Base-by-base conservation (phyloP, 2,888 invertebrate genomes). In the Clivina fossor region DNA sequence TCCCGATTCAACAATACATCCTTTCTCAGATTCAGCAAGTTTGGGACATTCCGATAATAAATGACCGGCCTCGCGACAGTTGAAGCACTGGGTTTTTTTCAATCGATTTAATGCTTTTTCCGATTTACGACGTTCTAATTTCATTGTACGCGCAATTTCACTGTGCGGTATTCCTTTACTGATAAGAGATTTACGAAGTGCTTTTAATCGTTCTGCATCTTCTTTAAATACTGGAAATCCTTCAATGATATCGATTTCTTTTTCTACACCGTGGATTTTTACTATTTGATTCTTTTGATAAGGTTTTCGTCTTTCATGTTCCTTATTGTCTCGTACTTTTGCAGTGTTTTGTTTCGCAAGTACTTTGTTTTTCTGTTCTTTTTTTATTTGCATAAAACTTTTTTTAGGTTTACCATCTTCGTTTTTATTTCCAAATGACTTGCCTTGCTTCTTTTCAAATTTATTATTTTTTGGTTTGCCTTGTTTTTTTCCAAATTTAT, bases 1-100 rank as follows among this genome's bases (percentile, higher is more conserved):
- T 3, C 76, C 78, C 0, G 74, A 69, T 7, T 65, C 62, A 54
- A 77, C 59, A 2, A 74, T 70, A 49, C 66, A 60, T 13, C 73
- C 74, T 28, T 76, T 74, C 66, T 78, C 77, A 63, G 79, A 79
- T 5, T 77, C 76, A 62, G 77, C 78, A 9, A 85, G 66, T 43
- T 86, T 81, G 0, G 92, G 91, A 74, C 93, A 93, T 58, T 91
- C 88, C 0, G 88, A 84, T 24, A 93, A 74, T 63, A 84, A 80
- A 67, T 93, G 93, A 0, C 93, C 93, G 4, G 85, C 80, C 72
- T 86, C 81, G 8, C 86, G 74, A 68, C 92, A 92, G 63, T 90
- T 85, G 67, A 86, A 92, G 68, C 92, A 92, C 1, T 86, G 84
- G 69, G 84, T 83, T 64, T 82, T 84, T 64, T 81, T 82, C 47